Conservation (phyloP, 2,113 vertebrate species). For the Pseudois nayaur region DNA sequence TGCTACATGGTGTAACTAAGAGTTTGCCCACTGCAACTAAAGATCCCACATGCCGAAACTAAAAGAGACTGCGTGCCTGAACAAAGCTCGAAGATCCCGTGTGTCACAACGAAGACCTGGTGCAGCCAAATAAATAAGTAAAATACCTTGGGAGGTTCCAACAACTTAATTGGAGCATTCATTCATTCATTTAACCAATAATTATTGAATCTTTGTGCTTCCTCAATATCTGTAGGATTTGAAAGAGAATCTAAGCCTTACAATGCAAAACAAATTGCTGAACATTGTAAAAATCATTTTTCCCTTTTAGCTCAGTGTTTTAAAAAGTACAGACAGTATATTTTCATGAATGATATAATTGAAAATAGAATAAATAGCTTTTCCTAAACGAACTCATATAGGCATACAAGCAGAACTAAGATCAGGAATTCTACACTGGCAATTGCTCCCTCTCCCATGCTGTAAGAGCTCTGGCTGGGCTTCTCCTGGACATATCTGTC, state of each 20-base stretch:
- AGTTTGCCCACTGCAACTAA: neutral
- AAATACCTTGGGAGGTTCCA: neutral
- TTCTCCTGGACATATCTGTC: neutral
- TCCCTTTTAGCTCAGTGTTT: neutral
- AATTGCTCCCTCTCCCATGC: fast-evolving
- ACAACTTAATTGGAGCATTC: neutral
- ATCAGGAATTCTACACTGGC: neutral
- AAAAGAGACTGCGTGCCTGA: neutral
- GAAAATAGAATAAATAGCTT: neutral
- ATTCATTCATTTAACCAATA: neutral
- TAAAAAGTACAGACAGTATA: neutral
- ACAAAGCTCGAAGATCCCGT: neutral
- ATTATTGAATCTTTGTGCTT: neutral
- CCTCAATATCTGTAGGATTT: neutral
- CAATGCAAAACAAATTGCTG: neutral
- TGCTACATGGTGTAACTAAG: neutral
- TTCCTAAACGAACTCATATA: neutral
- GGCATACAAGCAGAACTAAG: neutral
- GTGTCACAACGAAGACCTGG: neutral
- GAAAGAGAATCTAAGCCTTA: neutral
- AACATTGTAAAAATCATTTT: neutral
- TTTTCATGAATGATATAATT: neutral
- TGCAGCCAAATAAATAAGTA: neutral
- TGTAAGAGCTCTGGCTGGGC: neutral
- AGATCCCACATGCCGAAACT: neutral